Evolutionary conservation across 2,888 invertebrate genomes (phyloP), one percentile per base, ranked within the genome.

Genomic region (Fragum sueziense): DNA sequence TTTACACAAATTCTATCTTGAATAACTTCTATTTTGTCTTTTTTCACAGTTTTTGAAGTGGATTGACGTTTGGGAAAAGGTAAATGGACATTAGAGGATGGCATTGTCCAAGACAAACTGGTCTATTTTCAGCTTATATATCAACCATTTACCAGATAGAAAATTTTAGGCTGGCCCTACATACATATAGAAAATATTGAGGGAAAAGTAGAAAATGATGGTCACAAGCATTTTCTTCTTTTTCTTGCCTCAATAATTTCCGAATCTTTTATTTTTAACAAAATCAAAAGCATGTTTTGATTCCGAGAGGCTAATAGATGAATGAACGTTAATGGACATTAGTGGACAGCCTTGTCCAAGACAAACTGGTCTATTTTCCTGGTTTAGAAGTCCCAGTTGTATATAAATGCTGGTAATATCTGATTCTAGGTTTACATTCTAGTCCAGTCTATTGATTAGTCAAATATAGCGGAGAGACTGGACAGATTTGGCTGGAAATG

Each of bases 401-500:
- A 22, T 57, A 57, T 57, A 27, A 25, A 57, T 57, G 57, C 9
- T 27, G 25, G 27, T 27, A 57, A 57, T 57, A 57, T 57, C 57
- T 25, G 57, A 25, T 7, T 57, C 25, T 57, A 27, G 25, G 25
- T 57, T 22, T 22, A 57, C 57, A 27, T 57, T 57, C n/a, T n/a
- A n/a, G 57, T 22, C 25, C 57, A 57, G 1, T 57, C 57, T 57
- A 57, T 57, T 57, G 57, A 57, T 57, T 57, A 57, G 20, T n/a
- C 17, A 9, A 47, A 47, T 47, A 47, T 47, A 47, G 47, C n/a
- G n/a, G n/a, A 47, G 17, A 20, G 6, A 2, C 47, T 47, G 47
- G 47, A 47, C 47, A 47, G 47, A 47, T 47, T 47, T 47, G 14
- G 14, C 47, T 47, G 47, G 47, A 47, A 47, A 14, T 47, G 47